Percentiles rank a stretch among this genome's conserved stretches.
Evolutionary conservation across 2,113 vertebrate genomes (phyloP).

Genomic region (Gila orcuttii): DNA sequence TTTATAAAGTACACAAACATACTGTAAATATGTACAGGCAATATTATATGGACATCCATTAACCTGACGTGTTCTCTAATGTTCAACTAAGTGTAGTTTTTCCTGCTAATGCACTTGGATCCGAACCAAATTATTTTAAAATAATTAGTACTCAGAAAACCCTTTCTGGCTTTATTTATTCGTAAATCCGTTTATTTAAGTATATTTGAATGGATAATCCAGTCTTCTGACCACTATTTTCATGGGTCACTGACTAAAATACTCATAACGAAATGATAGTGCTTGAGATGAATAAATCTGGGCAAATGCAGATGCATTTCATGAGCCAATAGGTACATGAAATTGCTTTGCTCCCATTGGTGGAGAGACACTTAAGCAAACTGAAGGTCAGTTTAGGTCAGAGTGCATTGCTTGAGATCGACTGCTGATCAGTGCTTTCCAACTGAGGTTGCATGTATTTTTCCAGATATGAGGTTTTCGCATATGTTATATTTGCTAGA

Average conservation of each 20-base stretch:
- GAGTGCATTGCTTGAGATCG: not conserved
- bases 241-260: not conserved
- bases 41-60: not conserved
- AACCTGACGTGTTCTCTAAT: not conserved
- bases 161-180: not conserved
- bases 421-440: not conserved
- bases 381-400: not conserved
- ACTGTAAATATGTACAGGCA: not conserved
- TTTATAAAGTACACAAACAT: not conserved
- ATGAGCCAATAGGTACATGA: not conserved
- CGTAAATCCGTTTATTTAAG: not conserved
- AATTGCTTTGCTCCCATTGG: not conserved
- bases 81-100: not conserved
- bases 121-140: not conserved
- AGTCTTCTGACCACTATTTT: not conserved
- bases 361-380: conserved; percentile 5
- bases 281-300: not conserved
- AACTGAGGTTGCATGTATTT: not conserved
- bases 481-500: not conserved
- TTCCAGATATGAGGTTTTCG: not conserved
- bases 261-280: not conserved
- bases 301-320: not conserved
- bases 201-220: not conserved
- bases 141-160: not conserved
- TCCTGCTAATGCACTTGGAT: not conserved